Percentiles rank a stretch among this genome's conserved stretches.
phyloP scores from a whole-genome alignment of 2,888 invertebrate genomes.

The Athalia cordata region DNA sequence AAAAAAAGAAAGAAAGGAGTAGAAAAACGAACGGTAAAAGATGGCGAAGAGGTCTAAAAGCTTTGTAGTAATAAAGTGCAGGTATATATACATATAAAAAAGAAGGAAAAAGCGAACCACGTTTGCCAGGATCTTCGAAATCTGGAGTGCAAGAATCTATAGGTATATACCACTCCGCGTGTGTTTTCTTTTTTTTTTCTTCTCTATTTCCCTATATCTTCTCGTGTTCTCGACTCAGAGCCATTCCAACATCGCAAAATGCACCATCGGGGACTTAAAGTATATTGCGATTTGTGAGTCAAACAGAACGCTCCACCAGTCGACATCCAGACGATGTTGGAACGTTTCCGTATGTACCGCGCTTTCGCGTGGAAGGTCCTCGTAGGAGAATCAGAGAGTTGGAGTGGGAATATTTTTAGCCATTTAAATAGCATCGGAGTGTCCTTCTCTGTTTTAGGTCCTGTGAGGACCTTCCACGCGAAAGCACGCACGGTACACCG shows the following conservation, averaged over 20 bases:
- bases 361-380: too few relatives aligned
- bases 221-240: background rate
- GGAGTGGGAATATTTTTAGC: too few relatives aligned
- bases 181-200: background rate
- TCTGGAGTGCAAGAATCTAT: slow-evolving; percentile 5
- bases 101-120: slow-evolving; percentile 7
- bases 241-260: too few relatives aligned
- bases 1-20: background rate
- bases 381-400: too few relatives aligned
- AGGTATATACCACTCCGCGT: background rate
- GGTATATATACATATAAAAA: slow-evolving; percentile 6
- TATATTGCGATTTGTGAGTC: slow-evolving; percentile 27
- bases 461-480: too few relatives aligned
- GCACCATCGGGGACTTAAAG: background rate
- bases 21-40: background rate
- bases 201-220: background rate
- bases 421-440: too few relatives aligned
- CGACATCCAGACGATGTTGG: background rate
- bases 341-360: background rate
- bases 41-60: slow-evolving; percentile 27
- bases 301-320: background rate
- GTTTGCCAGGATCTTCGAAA: slow-evolving; percentile 31
- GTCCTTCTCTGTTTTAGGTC: too few relatives aligned
- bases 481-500: too few relatives aligned
- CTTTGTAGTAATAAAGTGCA: slow-evolving; percentile 42